Conservation (phyloP, 2,888 invertebrate species). For the Meta bourneti region DNA sequence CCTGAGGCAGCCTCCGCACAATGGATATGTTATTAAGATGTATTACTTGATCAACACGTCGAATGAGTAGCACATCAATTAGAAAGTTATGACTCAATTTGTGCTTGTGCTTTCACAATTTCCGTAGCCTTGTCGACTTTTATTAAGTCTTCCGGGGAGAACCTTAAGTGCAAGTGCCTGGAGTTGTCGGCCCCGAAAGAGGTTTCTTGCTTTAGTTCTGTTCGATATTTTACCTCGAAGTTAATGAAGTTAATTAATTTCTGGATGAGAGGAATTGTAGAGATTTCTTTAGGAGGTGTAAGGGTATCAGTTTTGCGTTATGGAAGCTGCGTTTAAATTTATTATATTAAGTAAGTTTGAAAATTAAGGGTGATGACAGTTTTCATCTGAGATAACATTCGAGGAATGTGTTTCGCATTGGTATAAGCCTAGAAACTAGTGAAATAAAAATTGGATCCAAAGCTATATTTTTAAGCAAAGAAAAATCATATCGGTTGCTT, state of each 20-base stretch:
- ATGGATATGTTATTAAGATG: conserved; percentile 48
- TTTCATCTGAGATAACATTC: too few relatives aligned
- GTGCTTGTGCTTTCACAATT: not conserved
- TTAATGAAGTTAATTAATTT: not conserved
- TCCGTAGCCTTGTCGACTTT: not conserved
- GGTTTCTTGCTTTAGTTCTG: not conserved
- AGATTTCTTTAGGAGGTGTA: not conserved
- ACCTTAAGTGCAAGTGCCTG: not conserved
- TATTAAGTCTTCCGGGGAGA: not conserved
- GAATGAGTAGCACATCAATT: conserved; percentile 2
- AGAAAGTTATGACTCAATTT: conserved; percentile 26
- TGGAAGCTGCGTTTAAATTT: not conserved
- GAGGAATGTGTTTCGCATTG: too few relatives aligned
- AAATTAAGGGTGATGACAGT: not conserved
- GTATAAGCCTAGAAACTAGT: too few relatives aligned
- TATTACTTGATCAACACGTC: conserved; percentile 39
- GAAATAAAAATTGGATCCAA: too few relatives aligned
- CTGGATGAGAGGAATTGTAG: not conserved
- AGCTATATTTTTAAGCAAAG: too few relatives aligned
- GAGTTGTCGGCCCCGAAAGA: not conserved
- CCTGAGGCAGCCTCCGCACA: not conserved
- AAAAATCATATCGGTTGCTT: too few relatives aligned
- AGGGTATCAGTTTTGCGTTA: not conserved
- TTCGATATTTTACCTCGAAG: not conserved
- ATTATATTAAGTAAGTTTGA: not conserved